Evolutionary conservation across 2,797 vertebrate genomes (phyloP), one percentile per base, ranked within the genome.

Genomic region (Phalloptychus januarius): DNA sequence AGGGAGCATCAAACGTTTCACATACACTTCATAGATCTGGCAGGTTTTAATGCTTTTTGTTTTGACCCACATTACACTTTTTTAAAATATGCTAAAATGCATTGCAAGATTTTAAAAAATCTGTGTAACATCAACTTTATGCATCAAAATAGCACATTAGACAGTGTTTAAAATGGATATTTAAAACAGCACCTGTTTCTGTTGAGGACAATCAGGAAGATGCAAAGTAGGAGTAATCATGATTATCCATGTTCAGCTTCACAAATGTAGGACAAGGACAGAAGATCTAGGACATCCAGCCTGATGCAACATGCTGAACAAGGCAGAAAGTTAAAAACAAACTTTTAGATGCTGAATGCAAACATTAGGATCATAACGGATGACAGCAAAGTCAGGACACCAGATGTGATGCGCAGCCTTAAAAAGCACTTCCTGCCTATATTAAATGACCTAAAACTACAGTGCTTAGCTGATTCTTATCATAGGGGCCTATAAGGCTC

Each of bases 231-330:
- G 77, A 65, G 50, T 81, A 67, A 45, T 70, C 25, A 44, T 79
- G 12, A 88, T 81, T 85, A 80, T 86, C 71, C 78, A 83, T 71
- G 42, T 31, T 48, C 69, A 78, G 76, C 76, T 72, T 76, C 38
- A 74, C 77, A 82, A 58, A 86, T 89, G 78, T 88, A 81, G 83
- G 79, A 89, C 89, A 89, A 93, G 88, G 88, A 84, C 86, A 78
- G 16, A 11, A 74, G 76, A 87, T 84, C 81, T 84, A 86, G 88
- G 83, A 84, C 85, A 74, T 48, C 46, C 16, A 33, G 76, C 58
- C 88, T 86, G 86, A 84, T 85, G 83, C 77, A 87, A 87, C 48
- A 28, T 72, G 77, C 88, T 87, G 83, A 86, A 89, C 83, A 65
- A 67, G 25, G 87, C 83, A 86, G 79, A 83, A 76, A 77, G 67